phyloP scores from a whole-genome alignment of 2,113 vertebrate species.

The Elaphurus davidianus region DNA sequence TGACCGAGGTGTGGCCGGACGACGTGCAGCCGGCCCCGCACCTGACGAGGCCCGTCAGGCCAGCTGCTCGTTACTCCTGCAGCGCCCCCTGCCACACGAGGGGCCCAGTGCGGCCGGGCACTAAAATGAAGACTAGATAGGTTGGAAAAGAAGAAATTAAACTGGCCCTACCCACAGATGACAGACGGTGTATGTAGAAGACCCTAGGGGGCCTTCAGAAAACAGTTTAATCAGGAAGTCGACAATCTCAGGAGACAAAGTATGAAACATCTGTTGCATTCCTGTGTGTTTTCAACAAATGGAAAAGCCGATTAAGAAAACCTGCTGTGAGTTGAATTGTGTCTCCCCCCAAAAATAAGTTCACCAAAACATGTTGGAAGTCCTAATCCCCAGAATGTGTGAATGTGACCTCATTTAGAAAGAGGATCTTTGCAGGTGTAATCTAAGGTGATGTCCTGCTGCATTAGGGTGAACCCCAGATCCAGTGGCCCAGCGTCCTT shows the following conservation, averaged over 20 bases:
- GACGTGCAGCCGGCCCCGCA: rapidly evolving
- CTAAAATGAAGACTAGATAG: background rate
- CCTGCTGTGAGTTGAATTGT: background rate
- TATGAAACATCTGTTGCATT: background rate
- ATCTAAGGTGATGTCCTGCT: background rate
- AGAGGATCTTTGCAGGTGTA: background rate
- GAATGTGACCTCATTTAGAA: background rate
- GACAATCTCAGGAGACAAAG: background rate
- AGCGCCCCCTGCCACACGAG: too few species aligned
- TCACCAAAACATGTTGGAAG: background rate
- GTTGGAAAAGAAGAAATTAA: background rate
- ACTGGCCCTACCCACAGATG: background rate
- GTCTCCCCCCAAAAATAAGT: background rate
- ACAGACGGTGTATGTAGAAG: background rate
- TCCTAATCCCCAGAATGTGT: background rate
- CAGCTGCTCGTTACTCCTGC: background rate
- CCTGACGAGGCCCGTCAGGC: rapidly evolving
- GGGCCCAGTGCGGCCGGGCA: background rate
- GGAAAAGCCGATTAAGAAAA: background rate
- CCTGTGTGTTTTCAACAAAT: background rate
- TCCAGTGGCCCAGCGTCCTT: background rate
- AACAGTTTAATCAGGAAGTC: background rate
- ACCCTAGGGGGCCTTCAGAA: background rate
- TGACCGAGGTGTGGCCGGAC: background rate
- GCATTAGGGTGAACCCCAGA: background rate